A percentile compares a stretch with the other conserved stretches of the same genome.
Evolutionary conservation across 2,113 vertebrate species (phyloP).

Genomic region (Oncorhynchus mykiss): DNA sequence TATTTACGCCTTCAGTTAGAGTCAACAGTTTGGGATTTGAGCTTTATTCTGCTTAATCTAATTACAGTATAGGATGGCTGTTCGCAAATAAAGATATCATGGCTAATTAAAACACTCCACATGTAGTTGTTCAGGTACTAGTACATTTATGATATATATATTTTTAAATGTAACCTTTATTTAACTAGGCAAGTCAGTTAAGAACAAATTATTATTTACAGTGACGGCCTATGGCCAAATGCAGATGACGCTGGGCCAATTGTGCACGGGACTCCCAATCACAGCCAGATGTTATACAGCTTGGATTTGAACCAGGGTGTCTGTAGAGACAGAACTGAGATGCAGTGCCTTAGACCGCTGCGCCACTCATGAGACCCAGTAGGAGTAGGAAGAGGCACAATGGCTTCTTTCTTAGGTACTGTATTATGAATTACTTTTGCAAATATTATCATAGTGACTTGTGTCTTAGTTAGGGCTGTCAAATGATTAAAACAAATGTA

Average conservation of each 20-base stretch:
- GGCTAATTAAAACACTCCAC: slow-evolving; percentile 72
- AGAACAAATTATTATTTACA: too few relatives aligned
- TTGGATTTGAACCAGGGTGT: too few relatives aligned
- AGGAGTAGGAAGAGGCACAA: background rate
- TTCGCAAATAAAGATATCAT: slow-evolving; percentile 74
- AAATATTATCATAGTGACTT: slow-evolving; percentile 22
- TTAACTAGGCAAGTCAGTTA: too few relatives aligned
- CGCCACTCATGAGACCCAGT: too few relatives aligned
- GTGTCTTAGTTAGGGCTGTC: background rate
- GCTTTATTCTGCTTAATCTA: slow-evolving; percentile 69
- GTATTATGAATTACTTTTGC: slow-evolving; percentile 22
- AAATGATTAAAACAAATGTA: too few relatives aligned
- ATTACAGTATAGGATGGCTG: slow-evolving; percentile 68
- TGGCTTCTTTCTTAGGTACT: slow-evolving; percentile 22
- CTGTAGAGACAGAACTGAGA: too few relatives aligned
- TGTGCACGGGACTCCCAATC: too few relatives aligned
- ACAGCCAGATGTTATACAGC: too few relatives aligned
- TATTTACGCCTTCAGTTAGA: slow-evolving; percentile 50
- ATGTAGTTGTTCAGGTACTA: slow-evolving; percentile 54
- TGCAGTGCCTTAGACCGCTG: too few relatives aligned
- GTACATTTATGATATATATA: background rate
- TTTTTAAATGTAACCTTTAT: too few relatives aligned
- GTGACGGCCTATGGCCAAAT: too few relatives aligned
- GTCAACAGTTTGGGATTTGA: slow-evolving; percentile 73
- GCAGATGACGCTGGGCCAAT: too few relatives aligned